Conservation (phyloP, 2,797 vertebrate species). For the Pipistrellus pipistrellus region DNA sequence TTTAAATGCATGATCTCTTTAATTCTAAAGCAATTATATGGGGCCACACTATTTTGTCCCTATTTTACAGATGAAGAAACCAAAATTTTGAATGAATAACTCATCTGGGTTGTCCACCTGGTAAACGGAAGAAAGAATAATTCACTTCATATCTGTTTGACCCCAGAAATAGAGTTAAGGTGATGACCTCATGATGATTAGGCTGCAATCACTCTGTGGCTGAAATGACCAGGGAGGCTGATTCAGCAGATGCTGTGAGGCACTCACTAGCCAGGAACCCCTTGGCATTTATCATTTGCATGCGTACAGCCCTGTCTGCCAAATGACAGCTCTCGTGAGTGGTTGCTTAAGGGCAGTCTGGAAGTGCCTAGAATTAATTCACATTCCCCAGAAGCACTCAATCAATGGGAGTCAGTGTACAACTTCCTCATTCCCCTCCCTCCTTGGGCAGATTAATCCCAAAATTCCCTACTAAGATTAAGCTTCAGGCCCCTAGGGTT, state of each 20-base stretch:
- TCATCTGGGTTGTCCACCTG: neutral
- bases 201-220: neutral
- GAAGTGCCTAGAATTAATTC: neutral
- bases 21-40: conserved; percentile 15
- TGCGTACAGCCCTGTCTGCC: neutral
- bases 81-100: neutral
- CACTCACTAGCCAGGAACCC: too few relatives aligned
- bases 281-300: neutral
- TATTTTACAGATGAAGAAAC: neutral
- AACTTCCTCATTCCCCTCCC: neutral
- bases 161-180: neutral
- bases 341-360: conserved; percentile 36
- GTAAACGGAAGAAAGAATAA: conserved; percentile 30
- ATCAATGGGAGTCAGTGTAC: neutral
- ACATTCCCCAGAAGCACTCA: neutral
- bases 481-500: neutral
- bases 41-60: neutral
- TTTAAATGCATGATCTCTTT: conserved; percentile 16
- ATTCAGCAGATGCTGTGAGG: neutral
- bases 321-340: neutral
- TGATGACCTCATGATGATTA: neutral
- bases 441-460: neutral
- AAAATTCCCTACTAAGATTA: neutral
- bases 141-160: neutral
- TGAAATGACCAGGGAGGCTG: neutral